Evolutionary conservation across 2,113 vertebrate genomes (phyloP), one percentile per base, ranked within the genome.

Genomic region (Semicossyphus pulcher): DNA sequence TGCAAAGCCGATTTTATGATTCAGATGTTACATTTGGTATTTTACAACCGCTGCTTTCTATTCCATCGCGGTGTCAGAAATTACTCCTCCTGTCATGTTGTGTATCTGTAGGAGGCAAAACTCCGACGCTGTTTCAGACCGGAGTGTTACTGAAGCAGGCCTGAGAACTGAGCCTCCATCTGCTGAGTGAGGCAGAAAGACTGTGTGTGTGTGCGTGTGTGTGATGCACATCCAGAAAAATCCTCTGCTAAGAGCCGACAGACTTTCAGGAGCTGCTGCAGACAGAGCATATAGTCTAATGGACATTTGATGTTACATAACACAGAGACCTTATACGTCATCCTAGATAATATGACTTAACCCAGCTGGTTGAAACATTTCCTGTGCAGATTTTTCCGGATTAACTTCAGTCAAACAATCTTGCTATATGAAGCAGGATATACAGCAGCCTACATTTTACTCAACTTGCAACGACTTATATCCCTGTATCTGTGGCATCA

Each of bases 191-290:
- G 18, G 68, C 58, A 76, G 63, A 69, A 70, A 41, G 15, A 53
- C 31, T 4, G 11, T 34, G 26, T 48, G n/a, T 39, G 41, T 62
- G 39, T 63, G 26, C 29, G 65, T 57, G 78, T 47, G 18, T 48
- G 39, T 39, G 71, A 36, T 67, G 72, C 52, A 59, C 36, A 53
- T 83, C 81, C 66, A 84, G 57, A 84, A 68, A 71, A 62, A 69
- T 72, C 70, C 49, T 64, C 25, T 49, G 52, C 68, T 57, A 6
- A 67, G 64, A 75, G 62, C 59, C 2, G 0, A 36, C 56, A 44
- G 74, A 58, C 61, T 53, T 48, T 51, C 37, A 37, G 36, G 26
- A 26, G 61, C 14, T 58, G 1, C 65, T 47, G 78, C 57, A 8
- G 4, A 31, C 37, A 53, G 39, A 61, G 51, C 70, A 37, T 25